Evolutionary conservation across 1,140 invertebrate genomes (phyloP).

Genomic region (Drosophila pallidifrons): DNA sequence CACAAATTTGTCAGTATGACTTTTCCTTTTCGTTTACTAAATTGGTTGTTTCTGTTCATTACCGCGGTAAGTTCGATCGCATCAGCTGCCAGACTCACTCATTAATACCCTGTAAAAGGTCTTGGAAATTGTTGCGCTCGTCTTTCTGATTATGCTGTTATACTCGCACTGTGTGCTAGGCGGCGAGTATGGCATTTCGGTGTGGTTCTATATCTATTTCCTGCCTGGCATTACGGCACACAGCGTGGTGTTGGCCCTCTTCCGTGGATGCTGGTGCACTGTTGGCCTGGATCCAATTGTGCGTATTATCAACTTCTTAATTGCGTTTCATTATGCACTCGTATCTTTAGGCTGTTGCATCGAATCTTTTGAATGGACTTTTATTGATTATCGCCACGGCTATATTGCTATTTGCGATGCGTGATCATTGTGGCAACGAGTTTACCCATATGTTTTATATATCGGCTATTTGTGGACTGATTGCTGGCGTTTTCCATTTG

Average conservation of each 20-base stretch:
- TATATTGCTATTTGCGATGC: constrained; percentile 46
- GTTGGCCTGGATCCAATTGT: constrained; percentile 72
- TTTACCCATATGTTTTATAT: constrained; percentile 41
- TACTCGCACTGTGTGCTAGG: constrained; percentile 51
- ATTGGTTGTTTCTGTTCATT: constrained; percentile 29
- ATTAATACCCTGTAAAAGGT: constrained; percentile 34
- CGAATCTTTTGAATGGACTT: constrained; percentile 52
- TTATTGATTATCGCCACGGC: constrained; percentile 26
- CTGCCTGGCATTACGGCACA: constrained; percentile 49
- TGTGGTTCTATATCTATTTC: constrained; percentile 40
- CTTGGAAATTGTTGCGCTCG: constrained; percentile 44
- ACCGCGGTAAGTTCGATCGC: constrained; percentile 55
- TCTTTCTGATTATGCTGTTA: constrained; percentile 27
- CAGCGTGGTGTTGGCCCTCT: constrained; percentile 20
- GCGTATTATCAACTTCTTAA: constrained; percentile 31
- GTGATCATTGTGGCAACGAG: constrained; percentile 53
- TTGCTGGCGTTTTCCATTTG: constrained; percentile 60
- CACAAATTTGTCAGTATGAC: constrained; percentile 52
- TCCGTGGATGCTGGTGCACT: constrained; percentile 46
- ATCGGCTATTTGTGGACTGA: constrained; percentile 27
- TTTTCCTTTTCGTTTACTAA: constrained; percentile 42
- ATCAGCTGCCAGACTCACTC: neutral
- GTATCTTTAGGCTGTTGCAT: constrained; percentile 52
- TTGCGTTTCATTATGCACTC: neutral
- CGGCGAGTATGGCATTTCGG: constrained; percentile 53